Base-by-base conservation (phyloP, 2,113 vertebrate species). In the Vimba vimba region DNA sequence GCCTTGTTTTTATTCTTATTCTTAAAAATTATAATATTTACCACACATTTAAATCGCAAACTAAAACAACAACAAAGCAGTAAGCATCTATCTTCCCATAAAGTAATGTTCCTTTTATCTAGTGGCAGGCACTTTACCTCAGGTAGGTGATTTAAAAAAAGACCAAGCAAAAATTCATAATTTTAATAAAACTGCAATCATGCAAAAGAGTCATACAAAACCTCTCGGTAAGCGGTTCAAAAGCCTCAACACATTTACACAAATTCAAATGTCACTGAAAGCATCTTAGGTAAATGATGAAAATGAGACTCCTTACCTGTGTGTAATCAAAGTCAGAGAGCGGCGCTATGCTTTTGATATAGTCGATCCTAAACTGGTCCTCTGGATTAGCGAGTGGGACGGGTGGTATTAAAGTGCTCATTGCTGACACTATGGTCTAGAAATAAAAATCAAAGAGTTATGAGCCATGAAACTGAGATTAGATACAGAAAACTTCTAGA, bases 341-440 rank as follows among this genome's bases (percentile, higher is more conserved):
- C 68, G 96, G 97, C 82, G 97, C 97, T 96, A 99, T 98, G 95
- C 97, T 99, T 95, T 99, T 98, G 96, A 99, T 98, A 92, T 98
- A 99, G 92, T 99, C 98, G 88, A 97, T 96, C 94, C 98, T 96
- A 93, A 99, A 98, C 59, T 99, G 97, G 94, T 99, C 97, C 92
- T 98, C 97, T 84, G 97, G 97, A 91, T 98, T 98, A 93, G 97
- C 97, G 94, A 99, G 91, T 33, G 97, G 96, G 93, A 99, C 97
- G 69, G 98, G 98, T 90, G 98, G 98, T 95, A 97, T 99, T 95
- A 99, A 97, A 93, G 98, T 99, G 95, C 97, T 97, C 98, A 99
- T 99, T 79, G 98, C 98, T 82, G 98, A 99, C 95, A 99, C 97
- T 94, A 99, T 99, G 73, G 98, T 99, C 98, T 99, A 88, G 50